Base-by-base conservation (phyloP, 2,888 invertebrate genomes). In the Drosophila helvetica region DNA sequence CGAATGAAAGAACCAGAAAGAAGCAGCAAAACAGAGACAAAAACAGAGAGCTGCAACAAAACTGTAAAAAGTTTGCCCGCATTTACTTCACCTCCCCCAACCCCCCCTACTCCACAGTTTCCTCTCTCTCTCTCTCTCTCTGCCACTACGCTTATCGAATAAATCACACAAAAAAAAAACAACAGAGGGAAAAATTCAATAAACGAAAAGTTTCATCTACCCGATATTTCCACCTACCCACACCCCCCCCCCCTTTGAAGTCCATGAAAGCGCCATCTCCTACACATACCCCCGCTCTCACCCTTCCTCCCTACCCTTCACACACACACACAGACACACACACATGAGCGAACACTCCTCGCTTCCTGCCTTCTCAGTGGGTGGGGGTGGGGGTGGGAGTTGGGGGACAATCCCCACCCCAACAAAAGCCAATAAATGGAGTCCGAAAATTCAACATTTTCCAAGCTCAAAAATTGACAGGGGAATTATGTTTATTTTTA, bases 371-470 rank as follows among this genome's bases (percentile, higher is more conserved):
- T 15, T 33, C 5, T 33, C 12, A 33, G 12, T n/a, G 33, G 12
- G 33, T 22, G 22, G 2, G 22, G 2, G 1, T 22, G 22, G 22
- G 22, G 3, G 2, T 3, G 22, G 22, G 22, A 0, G 3, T 0
- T n/a, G n/a, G n/a, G n/a, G 12, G 12, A 15, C 33, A 33, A 15
- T 33, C n/a, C n/a, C n/a, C n/a, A n/a, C n/a, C 33, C 33, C 15
- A 72, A 68, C 66, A 52, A 38, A 22, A 73, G 74, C 80, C 66
- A 77, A 80, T 77, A 51, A 67, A 59, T 62, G 59, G 48, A 43
- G 12, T 65, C 52, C 25, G 7, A 30, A 9, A 5, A 38, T 38
- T 27, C 5, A 5, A 27, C 42, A 27, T 25, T n/a, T 51, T n/a
- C 10, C 42, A 25, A 25, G 43, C 33, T 22, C 22, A 22, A 47